Percentiles rank a stretch among this genome's conserved stretches.
Conservation (phyloP, 2,113 vertebrate genomes). For the Pithys albifrons region DNA sequence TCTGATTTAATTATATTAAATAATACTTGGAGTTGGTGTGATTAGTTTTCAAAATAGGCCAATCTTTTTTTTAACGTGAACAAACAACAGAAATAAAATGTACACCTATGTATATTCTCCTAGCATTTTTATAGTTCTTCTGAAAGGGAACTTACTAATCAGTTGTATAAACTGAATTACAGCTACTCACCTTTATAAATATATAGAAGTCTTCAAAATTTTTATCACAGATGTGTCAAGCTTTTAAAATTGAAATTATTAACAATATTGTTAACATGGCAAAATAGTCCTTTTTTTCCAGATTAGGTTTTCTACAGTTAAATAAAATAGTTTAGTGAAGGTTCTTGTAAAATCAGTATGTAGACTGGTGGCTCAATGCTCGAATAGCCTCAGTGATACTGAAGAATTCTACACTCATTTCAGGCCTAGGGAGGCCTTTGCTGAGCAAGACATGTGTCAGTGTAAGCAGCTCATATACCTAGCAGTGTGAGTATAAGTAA, state of each 20-base stretch:
- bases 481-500: background rate
- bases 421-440: slow-evolving; percentile 61
- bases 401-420: slow-evolving; percentile 68
- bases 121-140: background rate
- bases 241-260: background rate
- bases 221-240: background rate
- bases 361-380: slow-evolving; percentile 69
- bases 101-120: background rate
- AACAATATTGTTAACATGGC: background rate
- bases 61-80: background rate
- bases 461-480: background rate
- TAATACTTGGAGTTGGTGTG: background rate
- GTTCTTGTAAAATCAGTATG: background rate
- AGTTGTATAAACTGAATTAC: background rate
- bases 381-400: slow-evolving; percentile 54
- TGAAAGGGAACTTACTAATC: background rate
- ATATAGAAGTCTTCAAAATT: background rate
- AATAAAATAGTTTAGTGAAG: background rate
- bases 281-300: background rate
- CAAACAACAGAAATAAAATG: background rate
- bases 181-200: background rate
- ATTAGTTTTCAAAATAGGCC: background rate
- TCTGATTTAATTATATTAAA: background rate
- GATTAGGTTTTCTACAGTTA: background rate
- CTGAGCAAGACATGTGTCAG: background rate